A percentile compares a stretch with the other conserved stretches of the same genome.
Conservation (phyloP, 1,140 invertebrate genomes). For the Babylonia areolata region DNA sequence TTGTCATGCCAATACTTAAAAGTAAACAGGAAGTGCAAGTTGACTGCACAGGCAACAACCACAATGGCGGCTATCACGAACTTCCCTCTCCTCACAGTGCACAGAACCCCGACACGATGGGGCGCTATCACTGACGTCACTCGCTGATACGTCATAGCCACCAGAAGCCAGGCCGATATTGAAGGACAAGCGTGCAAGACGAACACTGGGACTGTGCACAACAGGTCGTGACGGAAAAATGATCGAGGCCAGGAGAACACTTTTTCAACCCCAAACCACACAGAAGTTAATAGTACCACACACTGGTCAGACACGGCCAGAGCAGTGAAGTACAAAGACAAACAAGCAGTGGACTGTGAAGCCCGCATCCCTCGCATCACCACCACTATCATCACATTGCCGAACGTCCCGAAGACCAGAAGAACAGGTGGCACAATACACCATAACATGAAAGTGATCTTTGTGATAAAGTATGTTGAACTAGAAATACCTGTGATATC, state of each 20-base stretch:
- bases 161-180: neutral
- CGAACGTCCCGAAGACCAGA: constrained; percentile 8
- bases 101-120: neutral
- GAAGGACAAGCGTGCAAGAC: neutral
- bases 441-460: neutral
- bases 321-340: constrained; percentile 10
- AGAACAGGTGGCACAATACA: neutral
- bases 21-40: neutral
- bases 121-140: constrained; percentile 7
- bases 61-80: neutral
- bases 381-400: constrained; percentile 2
- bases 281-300: neutral
- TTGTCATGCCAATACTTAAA: neutral
- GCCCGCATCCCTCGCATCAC: neutral
- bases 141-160: constrained; percentile 12
- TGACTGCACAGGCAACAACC: neutral
- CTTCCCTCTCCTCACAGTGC: neutral
- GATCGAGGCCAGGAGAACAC: neutral
- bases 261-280: neutral
- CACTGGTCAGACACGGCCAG: constrained; percentile 25
- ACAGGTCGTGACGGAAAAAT: neutral
- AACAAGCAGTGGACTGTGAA: neutral
- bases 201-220: neutral
- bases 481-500: too few species aligned
- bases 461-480: too few species aligned